A percentile compares a stretch with the other conserved stretches of the same genome.
phyloP scores from a whole-genome alignment of 2,888 invertebrate species.

The Eupelmus urozonus region DNA sequence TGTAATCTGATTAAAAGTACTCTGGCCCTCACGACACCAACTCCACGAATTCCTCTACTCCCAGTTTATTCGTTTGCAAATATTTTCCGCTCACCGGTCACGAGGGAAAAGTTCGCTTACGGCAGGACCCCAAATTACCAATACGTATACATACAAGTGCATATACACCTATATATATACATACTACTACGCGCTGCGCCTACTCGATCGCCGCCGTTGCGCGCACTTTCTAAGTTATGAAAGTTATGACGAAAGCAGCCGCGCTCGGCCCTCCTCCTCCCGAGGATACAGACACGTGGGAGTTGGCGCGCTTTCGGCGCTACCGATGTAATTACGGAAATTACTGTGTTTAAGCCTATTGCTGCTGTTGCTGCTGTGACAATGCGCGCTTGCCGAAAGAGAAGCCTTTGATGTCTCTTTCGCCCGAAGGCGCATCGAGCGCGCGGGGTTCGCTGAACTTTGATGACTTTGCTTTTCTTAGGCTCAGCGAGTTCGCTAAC shows the following conservation, averaged over 20 bases:
- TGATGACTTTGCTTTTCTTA: not conserved
- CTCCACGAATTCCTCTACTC: too few relatives aligned
- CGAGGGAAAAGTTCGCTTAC: too few relatives aligned
- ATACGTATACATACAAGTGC: too few relatives aligned
- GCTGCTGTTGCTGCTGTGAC: slow-evolving; percentile 1
- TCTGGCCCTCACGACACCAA: too few relatives aligned
- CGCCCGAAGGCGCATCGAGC: not conserved
- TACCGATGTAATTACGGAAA: slow-evolving; percentile 43
- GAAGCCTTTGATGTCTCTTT: too few relatives aligned
- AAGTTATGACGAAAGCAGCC: slow-evolving; percentile 53
- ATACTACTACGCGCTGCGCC: too few relatives aligned
- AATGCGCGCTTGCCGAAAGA: not conserved
- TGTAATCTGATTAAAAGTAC: too few relatives aligned
- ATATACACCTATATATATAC: too few relatives aligned
- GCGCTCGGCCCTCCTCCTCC: not conserved
- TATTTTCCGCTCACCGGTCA: too few relatives aligned
- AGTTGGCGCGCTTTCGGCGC: not conserved
- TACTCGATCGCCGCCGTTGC: too few relatives aligned
- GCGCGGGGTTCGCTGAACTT: not conserved
- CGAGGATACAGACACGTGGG: slow-evolving; percentile 9
- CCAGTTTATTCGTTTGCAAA: too few relatives aligned
- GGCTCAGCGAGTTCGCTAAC: not conserved
- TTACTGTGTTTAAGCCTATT: slow-evolving; percentile 28
- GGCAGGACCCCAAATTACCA: too few relatives aligned
- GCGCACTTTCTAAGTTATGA: slow-evolving; percentile 56